These are phyloP conservation scores for Helicolenus hilgendorfi DNA, from an alignment of 2,797 vertebrate genomes.

Conservation along the genomic window DNA sequence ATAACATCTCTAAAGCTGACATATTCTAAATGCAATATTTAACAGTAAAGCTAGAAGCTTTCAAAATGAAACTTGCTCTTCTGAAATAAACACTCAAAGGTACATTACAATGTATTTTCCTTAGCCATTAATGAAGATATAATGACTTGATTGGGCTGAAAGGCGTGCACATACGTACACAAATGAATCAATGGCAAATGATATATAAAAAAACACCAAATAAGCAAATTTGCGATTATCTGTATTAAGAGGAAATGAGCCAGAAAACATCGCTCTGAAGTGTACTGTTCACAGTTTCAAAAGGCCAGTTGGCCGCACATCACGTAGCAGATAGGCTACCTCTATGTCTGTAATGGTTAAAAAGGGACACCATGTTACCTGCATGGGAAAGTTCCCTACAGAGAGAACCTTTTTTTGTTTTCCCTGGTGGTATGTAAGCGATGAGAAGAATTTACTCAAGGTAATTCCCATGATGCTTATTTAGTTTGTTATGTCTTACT, in stretches of 20 bases:
- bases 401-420: background rate
- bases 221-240: background rate
- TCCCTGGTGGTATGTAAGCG: background rate
- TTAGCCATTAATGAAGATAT: background rate
- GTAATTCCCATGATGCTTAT: conserved; percentile 13
- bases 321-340: background rate
- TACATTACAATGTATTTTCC: background rate
- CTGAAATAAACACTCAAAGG: background rate
- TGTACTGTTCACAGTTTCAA: background rate
- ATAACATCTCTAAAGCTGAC: background rate
- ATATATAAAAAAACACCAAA: background rate
- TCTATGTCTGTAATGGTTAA: background rate
- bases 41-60: background rate
- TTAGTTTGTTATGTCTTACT: conserved; percentile 6
- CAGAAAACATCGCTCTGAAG: background rate
- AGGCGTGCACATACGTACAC: background rate
- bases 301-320: background rate
- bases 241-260: background rate
- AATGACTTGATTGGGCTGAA: background rate
- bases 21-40: background rate
- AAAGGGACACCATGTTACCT: background rate
- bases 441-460: conserved; percentile 11
- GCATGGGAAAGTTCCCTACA: background rate
- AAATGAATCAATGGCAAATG: background rate
- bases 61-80: background rate